A percentile compares a stretch with the other conserved stretches of the same genome.
Evolutionary conservation across 2,113 vertebrate genomes (phyloP).

Genomic region (Vidua macroura): DNA sequence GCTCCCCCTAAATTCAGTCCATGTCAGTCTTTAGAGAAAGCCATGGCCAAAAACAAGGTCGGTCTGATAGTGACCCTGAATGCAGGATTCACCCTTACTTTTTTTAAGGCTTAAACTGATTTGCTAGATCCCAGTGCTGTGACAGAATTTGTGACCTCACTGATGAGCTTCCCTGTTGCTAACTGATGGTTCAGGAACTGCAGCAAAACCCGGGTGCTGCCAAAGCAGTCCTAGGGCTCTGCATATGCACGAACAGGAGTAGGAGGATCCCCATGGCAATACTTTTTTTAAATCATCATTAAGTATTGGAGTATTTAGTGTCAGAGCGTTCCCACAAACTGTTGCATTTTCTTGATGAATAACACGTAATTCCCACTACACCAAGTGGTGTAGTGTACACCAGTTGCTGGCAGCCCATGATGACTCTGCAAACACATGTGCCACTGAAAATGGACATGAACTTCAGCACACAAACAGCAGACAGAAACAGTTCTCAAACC

Average conservation of each 20-base stretch:
- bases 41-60: background rate
- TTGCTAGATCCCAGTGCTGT: accelerated
- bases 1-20: background rate
- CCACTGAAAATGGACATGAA: background rate
- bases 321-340: background rate
- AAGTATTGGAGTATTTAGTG: background rate
- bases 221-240: background rate
- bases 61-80: background rate
- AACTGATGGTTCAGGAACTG: background rate
- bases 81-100: background rate
- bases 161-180: background rate
- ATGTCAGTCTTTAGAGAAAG: background rate
- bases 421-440: background rate
- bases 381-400: background rate
- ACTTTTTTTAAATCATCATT: background rate
- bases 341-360: background rate
- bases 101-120: background rate
- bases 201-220: background rate
- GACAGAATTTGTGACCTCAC: background rate
- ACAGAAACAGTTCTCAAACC: background rate
- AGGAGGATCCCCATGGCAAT: background rate
- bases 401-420: background rate
- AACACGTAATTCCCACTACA: accelerated
- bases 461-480: background rate
- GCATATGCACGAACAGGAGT: background rate